Conservation (phyloP, 1,140 invertebrate species). For the Phthorimaea operculella region DNA sequence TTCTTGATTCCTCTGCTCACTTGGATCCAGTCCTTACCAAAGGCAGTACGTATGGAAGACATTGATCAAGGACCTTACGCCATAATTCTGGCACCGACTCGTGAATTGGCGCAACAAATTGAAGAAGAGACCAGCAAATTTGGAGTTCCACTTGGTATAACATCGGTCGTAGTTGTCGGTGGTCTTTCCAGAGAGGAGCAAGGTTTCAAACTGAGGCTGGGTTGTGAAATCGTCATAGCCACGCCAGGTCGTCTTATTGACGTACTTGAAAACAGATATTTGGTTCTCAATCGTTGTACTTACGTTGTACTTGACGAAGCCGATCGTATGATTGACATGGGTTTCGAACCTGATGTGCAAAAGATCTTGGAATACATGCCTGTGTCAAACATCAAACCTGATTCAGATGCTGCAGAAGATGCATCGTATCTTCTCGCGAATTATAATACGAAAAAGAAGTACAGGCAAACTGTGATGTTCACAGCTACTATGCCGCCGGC, state of each 20-base stretch:
- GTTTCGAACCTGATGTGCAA: slow-evolving; percentile 98
- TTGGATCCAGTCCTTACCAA: slow-evolving; percentile 98
- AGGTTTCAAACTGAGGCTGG: slow-evolving; percentile 94
- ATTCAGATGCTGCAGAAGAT: slow-evolving; percentile 98
- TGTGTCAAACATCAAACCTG: slow-evolving; percentile 98
- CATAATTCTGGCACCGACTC: slow-evolving; percentile 97
- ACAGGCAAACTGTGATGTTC: slow-evolving; percentile 99
- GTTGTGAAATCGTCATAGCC: slow-evolving; percentile 99
- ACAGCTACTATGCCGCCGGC: slow-evolving; percentile 99
- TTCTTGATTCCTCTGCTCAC: slow-evolving; percentile 97
- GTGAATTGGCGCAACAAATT: slow-evolving; percentile 99
- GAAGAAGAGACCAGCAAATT: slow-evolving; percentile 99
- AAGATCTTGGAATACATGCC: slow-evolving; percentile 99
- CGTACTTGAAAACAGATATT: slow-evolving; percentile 97
- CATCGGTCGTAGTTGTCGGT: slow-evolving; percentile 98
- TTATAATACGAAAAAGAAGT: slow-evolving; percentile 98
- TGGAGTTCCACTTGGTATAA: slow-evolving; percentile 92
- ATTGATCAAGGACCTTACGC: slow-evolving; percentile 98
- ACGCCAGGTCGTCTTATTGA: slow-evolving; percentile 99
- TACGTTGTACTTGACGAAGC: slow-evolving; percentile 95
- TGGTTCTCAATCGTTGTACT: slow-evolving; percentile 96
- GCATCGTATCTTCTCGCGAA: slow-evolving; percentile 91
- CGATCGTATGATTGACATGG: slow-evolving; percentile 99
- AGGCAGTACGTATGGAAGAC: slow-evolving; percentile 92
- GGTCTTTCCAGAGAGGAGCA: slow-evolving; percentile 98